Conservation (phyloP, 2,888 invertebrate genomes). For the Orthonevra nobilis region DNA sequence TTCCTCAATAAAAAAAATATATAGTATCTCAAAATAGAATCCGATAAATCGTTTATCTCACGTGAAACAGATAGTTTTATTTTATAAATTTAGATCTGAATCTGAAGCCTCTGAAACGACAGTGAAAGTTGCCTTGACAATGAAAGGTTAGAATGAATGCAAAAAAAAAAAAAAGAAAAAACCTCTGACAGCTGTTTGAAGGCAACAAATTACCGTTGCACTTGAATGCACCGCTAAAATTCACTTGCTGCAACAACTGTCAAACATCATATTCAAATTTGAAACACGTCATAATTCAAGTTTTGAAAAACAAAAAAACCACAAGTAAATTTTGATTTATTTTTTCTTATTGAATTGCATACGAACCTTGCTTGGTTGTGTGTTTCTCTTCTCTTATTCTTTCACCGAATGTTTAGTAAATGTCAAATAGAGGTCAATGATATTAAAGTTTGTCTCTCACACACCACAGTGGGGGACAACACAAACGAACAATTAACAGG, state of each 20-base stretch:
- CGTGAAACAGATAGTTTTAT: too few species aligned
- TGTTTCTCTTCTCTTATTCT: slow-evolving; percentile 49
- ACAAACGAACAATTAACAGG: slow-evolving; percentile 22
- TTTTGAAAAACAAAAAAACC: background rate
- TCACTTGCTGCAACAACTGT: slow-evolving; percentile 16
- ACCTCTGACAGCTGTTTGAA: slow-evolving; percentile 40
- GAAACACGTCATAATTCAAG: background rate
- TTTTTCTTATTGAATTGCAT: slow-evolving; percentile 15
- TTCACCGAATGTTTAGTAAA: slow-evolving; percentile 71
- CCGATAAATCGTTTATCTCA: slow-evolving; percentile 1
- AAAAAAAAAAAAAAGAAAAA: too few species aligned
- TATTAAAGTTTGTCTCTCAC: slow-evolving; percentile 60
- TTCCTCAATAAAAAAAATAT: background rate
- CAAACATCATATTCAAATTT: background rate
- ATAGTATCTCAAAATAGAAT: slow-evolving; percentile 19
- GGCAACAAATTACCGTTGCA: slow-evolving; percentile 37
- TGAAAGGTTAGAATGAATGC: background rate
- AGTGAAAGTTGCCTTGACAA: slow-evolving; percentile 35
- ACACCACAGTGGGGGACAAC: slow-evolving; percentile 56
- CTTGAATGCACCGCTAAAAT: slow-evolving; percentile 55
- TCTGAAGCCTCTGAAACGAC: too few species aligned
- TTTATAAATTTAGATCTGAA: too few species aligned
- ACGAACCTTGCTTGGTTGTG: slow-evolving; percentile 55
- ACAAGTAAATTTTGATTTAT: background rate
- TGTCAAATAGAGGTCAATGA: slow-evolving; percentile 80